phyloP scores from a whole-genome alignment of 1,140 invertebrate genomes.

The Triops longicaudatus region DNA sequence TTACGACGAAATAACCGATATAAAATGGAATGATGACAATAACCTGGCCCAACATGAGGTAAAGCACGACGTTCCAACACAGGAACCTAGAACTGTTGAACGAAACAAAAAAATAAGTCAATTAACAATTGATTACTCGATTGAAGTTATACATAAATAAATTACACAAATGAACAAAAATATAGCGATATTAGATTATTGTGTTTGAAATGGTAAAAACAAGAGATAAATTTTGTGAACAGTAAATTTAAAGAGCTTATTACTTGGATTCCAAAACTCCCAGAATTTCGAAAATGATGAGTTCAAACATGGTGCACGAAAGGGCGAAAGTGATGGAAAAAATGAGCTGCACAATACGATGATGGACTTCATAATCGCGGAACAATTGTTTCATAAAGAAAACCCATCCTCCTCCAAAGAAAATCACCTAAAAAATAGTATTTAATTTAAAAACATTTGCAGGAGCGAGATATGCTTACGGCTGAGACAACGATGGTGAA shows the following conservation, averaged over 20 bases:
- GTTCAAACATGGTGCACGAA: conserved; percentile 98
- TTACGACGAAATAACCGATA: conserved; percentile 89
- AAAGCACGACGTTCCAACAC: conserved; percentile 89
- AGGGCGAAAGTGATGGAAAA: conserved; percentile 95
- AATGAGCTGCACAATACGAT: conserved; percentile 85
- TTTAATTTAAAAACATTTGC: neutral
- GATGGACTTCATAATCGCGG: conserved; percentile 95
- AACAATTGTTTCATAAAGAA: conserved; percentile 99
- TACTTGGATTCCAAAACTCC: conserved; percentile 77
- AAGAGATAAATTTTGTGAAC: too few relatives aligned
- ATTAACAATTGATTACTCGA: neutral
- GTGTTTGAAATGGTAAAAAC: too few relatives aligned
- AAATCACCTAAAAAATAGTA: conserved; percentile 64
- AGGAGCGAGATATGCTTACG: neutral
- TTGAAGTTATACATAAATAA: too few relatives aligned
- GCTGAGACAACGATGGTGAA: neutral
- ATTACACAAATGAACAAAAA: too few relatives aligned
- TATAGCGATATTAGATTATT: too few relatives aligned
- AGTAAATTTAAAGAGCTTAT: too few relatives aligned
- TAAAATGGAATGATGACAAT: conserved; percentile 96
- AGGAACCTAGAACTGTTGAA: conserved; percentile 85
- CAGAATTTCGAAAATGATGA: conserved; percentile 99
- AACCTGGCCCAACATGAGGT: conserved; percentile 85
- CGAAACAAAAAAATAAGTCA: conserved; percentile 28
- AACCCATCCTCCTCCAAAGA: conserved; percentile 94